Percentiles rank a stretch among this genome's conserved stretches.
Conservation (phyloP, 64 coral and sea anemone genomes). For the Stichodactyla helianthus region DNA sequence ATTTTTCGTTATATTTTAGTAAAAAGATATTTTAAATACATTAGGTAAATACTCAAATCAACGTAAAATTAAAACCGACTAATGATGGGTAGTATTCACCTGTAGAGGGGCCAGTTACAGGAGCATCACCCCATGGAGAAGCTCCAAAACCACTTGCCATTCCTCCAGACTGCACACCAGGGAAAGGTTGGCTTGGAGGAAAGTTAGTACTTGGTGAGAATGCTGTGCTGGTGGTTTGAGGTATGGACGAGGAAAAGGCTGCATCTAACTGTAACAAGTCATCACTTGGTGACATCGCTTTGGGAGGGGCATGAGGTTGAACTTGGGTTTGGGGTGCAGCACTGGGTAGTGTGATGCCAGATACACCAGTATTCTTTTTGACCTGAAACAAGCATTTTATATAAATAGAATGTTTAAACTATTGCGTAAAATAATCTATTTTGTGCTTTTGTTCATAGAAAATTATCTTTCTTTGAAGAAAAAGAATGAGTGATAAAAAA, state of each 20-base stretch:
- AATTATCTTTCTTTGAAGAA: too few species aligned
- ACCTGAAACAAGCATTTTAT: neutral
- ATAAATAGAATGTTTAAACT: neutral
- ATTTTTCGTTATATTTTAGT: too few species aligned
- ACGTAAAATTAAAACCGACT: too few species aligned
- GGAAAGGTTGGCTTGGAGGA: constrained; percentile 13
- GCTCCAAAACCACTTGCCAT: neutral
- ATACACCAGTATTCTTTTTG: neutral
- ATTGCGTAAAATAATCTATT: too few species aligned
- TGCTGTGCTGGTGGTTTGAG: neutral
- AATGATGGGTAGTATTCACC: neutral
- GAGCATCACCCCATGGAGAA: neutral
- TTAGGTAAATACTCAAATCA: too few species aligned
- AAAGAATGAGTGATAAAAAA: too few species aligned
- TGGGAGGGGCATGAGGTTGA: neutral
- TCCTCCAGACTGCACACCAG: neutral
- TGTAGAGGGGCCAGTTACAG: neutral
- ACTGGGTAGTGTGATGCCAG: neutral
- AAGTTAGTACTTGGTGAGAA: constrained; percentile 5
- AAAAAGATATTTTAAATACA: too few species aligned
- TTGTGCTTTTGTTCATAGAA: too few species aligned
- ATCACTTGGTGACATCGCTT: neutral
- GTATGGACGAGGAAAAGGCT: neutral
- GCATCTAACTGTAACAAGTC: constrained; percentile 19
- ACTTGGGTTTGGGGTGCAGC: neutral